These are phyloP conservation scores for Chaunax sp. DNA, from an alignment of 2,797 vertebrate genomes.

Conservation along the genomic window DNA sequence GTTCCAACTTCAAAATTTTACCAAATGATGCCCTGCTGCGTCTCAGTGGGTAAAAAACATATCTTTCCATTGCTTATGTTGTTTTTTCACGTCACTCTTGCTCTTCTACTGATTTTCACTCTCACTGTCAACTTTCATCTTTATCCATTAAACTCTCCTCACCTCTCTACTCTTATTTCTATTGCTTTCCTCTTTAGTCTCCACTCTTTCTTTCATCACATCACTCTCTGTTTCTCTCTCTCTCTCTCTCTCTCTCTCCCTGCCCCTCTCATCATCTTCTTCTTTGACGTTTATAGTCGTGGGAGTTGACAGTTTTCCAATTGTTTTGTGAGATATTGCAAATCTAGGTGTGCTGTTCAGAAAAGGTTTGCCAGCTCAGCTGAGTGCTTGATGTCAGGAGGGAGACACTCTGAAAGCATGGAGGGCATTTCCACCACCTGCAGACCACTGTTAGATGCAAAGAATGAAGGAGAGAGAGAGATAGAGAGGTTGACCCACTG, in stretches of 20 bases:
- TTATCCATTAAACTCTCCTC: background rate
- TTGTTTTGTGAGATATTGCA: conserved; percentile 51
- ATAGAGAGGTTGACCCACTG: conserved; percentile 4
- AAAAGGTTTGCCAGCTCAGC: conserved; percentile 20
- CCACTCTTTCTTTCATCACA: conserved; percentile 3
- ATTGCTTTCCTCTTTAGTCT: conserved; percentile 13
- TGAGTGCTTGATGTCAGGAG: conserved; percentile 26
- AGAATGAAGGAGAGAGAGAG: background rate
- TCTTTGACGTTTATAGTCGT: conserved; percentile 37
- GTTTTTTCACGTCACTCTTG: conserved; percentile 1
- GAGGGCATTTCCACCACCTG: conserved; percentile 17
- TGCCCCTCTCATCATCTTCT: conserved; percentile 22
- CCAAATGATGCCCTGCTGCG: conserved; percentile 41
- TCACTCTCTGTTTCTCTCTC: background rate
- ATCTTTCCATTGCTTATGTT: conserved; percentile 18
- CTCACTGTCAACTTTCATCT: conserved; percentile 12
- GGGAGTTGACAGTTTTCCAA: conserved; percentile 48
- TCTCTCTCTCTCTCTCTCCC: conserved; percentile 1
- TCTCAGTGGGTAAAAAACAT: conserved; percentile 11
- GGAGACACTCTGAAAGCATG: conserved; percentile 12
- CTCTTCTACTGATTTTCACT: background rate
- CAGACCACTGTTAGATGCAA: conserved; percentile 13
- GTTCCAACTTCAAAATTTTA: conserved; percentile 40
- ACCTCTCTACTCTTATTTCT: background rate
- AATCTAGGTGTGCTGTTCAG: conserved; percentile 32